These are phyloP conservation scores for Acrobasis consociella DNA, from an alignment of 2,888 invertebrate genomes.

Conservation along the genomic window DNA sequence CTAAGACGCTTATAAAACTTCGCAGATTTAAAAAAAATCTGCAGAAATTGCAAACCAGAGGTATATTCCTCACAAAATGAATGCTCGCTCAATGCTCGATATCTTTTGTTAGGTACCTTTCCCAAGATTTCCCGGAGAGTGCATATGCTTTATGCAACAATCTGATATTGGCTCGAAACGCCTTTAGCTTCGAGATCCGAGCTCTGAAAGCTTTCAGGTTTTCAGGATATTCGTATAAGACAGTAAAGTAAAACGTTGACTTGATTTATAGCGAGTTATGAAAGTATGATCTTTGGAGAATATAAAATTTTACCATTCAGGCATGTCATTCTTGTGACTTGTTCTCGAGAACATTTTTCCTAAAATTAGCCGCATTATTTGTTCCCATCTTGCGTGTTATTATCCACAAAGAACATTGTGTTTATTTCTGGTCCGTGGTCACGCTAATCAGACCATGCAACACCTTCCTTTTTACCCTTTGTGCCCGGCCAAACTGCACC, in stretches of 20 bases:
- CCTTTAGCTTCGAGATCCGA: neutral
- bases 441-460: too few relatives aligned
- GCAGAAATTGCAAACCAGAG: neutral
- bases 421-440: too few relatives aligned
- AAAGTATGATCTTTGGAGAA: neutral
- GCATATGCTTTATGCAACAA: constrained; percentile 14
- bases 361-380: too few relatives aligned
- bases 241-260: neutral
- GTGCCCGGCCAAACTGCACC: too few relatives aligned
- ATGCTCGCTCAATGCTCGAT: neutral
- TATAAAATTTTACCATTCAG: neutral
- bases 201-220: neutral
- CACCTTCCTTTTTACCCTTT: too few relatives aligned
- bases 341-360: too few relatives aligned
- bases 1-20: too few relatives aligned
- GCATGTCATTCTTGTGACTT: too few relatives aligned
- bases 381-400: too few relatives aligned
- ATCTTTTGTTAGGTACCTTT: constrained; percentile 16
- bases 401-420: too few relatives aligned
- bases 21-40: neutral
- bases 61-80: constrained; percentile 1
- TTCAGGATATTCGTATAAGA: neutral
- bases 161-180: constrained; percentile 14
- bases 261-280: neutral
- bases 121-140: neutral